Evolutionary conservation across 2,113 vertebrate species (phyloP).

Genomic region (Euleptes europaea): DNA sequence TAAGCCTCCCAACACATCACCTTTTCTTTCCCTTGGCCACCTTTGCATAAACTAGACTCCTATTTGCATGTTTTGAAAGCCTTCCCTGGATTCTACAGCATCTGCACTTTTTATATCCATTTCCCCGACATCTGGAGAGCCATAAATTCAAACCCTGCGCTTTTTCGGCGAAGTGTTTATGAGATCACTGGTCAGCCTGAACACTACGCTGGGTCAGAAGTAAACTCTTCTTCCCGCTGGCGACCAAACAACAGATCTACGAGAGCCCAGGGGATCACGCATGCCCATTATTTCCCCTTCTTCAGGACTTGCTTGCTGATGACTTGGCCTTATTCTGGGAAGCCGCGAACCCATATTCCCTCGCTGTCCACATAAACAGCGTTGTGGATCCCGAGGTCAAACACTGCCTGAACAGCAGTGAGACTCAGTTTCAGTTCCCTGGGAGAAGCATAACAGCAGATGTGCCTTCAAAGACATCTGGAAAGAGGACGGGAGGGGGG

Average conservation of each 20-base stretch:
- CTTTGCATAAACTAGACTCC: constrained; percentile 59
- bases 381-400: constrained; percentile 1
- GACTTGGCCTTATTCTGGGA: background rate
- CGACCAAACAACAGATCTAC: background rate
- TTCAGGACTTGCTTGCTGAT: too few species aligned
- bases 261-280: background rate
- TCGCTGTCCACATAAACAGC: background rate
- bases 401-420: background rate
- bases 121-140: constrained; percentile 69
- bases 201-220: background rate
- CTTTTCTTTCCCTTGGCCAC: constrained; percentile 25
- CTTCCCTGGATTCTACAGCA: constrained; percentile 54
- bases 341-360: background rate
- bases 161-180: constrained; percentile 36
- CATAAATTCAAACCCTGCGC: constrained; percentile 62
- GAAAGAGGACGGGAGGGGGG: background rate
- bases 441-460: background rate
- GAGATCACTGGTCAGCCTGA: constrained; percentile 36
- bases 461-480: background rate
- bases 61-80: constrained; percentile 67
- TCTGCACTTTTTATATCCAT: constrained; percentile 66
- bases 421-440: background rate
- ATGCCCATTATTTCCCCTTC: too few species aligned
- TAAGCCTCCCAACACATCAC: background rate
- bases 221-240: background rate